Evolutionary conservation across 2,888 invertebrate genomes (phyloP).

Genomic region (Patella ulyssiponensis): DNA sequence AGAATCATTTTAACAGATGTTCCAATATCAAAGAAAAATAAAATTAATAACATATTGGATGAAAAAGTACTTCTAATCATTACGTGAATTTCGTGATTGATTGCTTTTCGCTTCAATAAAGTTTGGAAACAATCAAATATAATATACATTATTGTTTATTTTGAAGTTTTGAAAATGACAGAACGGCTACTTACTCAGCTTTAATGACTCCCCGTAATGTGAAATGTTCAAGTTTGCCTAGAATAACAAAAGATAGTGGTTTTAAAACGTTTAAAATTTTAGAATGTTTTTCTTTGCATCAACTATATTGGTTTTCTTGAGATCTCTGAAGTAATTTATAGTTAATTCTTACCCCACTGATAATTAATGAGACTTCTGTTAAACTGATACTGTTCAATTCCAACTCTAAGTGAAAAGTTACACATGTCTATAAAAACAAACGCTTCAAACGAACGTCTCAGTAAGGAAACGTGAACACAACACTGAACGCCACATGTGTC

Average conservation of each 20-base stretch:
- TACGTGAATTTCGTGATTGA: no score
- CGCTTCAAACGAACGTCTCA: constrained; percentile 30
- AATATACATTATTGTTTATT: no score
- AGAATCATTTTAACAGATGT: no score
- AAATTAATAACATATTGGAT: no score
- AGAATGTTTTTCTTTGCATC: no score
- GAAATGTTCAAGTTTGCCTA: constrained; percentile 18
- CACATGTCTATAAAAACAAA: constrained; percentile 40
- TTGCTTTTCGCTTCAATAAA: no score
- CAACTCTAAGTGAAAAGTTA: constrained; percentile 32
- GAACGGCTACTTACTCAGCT: constrained; percentile 34
- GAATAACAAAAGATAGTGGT: not conserved
- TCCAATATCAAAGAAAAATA: no score
- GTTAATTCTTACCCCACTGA: constrained; percentile 40
- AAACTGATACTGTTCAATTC: constrained; percentile 36
- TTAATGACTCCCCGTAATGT: constrained; percentile 29
- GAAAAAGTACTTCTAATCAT: no score
- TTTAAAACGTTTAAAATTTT: not conserved
- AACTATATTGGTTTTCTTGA: no score
- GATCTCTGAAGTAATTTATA: not conserved
- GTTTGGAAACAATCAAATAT: no score
- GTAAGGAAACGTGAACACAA: constrained; percentile 34
- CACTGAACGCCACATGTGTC: constrained; percentile 42
- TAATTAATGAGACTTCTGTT: constrained; percentile 38
- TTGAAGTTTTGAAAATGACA: no score